phyloP scores from a whole-genome alignment of 2,113 vertebrate genomes.

The Haliaeetus leucogaster region DNA sequence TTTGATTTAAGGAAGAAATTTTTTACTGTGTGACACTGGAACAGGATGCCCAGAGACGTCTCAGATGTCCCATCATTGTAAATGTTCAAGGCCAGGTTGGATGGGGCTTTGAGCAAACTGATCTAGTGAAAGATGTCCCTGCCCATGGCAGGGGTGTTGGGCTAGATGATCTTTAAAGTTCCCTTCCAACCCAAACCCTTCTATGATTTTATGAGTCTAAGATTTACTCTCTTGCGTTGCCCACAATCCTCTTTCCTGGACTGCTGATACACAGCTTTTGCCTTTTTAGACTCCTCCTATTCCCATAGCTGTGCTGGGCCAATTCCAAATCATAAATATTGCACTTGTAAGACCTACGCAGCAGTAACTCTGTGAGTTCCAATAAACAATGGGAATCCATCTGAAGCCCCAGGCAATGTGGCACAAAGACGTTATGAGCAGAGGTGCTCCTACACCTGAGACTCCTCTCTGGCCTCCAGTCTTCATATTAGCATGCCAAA shows the following conservation, averaged over 20 bases:
- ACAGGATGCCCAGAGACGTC: neutral
- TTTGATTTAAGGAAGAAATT: neutral
- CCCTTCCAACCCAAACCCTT: neutral
- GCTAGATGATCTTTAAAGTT: neutral
- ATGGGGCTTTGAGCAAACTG: neutral
- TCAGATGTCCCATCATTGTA: neutral
- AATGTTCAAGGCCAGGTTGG: neutral
- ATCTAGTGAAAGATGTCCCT: neutral
- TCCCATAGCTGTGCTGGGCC: neutral
- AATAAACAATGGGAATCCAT: neutral
- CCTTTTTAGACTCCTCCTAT: neutral
- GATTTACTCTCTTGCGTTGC: neutral
- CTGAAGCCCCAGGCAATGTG: neutral
- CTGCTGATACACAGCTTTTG: neutral
- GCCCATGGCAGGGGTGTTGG: neutral
- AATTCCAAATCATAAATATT: conserved; percentile 16
- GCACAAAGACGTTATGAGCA: neutral
- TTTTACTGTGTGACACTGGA: neutral
- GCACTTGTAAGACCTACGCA: neutral
- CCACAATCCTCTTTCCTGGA: neutral
- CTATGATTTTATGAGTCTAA: neutral
- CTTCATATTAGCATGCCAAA: neutral
- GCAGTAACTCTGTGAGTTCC: neutral
- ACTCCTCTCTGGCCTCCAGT: neutral
- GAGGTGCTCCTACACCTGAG: neutral